Evolutionary conservation across 2,113 vertebrate species (phyloP).

Genomic region (Phoxinus phoxinus): DNA sequence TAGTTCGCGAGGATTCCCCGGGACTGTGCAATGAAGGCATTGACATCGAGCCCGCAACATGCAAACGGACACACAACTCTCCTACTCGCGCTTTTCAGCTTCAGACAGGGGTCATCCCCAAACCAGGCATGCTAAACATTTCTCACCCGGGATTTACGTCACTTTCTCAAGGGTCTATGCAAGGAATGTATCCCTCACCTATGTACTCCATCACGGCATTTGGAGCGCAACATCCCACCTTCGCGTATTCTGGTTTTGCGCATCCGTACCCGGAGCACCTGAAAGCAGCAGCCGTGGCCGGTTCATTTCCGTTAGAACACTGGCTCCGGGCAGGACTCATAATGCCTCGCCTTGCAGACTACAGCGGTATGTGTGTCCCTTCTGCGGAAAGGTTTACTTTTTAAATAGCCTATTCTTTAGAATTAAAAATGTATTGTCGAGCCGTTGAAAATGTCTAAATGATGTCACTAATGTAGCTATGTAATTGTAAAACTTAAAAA

Average conservation of each 20-base stretch:
- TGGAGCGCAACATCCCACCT: slow-evolving; percentile 72
- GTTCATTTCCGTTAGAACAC: slow-evolving; percentile 74
- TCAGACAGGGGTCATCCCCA: slow-evolving; percentile 64
- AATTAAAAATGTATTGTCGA: background rate
- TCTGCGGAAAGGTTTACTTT: background rate
- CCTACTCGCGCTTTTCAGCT: slow-evolving; percentile 65
- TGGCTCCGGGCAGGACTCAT: slow-evolving; percentile 81
- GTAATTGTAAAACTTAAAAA: too few species aligned
- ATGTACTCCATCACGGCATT: slow-evolving; percentile 75
- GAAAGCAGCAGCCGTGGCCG: slow-evolving; percentile 70
- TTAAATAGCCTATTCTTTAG: background rate
- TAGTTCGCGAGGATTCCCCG: slow-evolving; percentile 58
- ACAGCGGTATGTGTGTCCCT: slow-evolving; percentile 61
- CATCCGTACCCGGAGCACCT: slow-evolving; percentile 79
- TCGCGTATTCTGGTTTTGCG: slow-evolving; percentile 71
- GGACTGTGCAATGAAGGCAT: slow-evolving; percentile 59
- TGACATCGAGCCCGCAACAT: slow-evolving; percentile 61
- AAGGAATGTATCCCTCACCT: slow-evolving; percentile 70
- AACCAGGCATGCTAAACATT: slow-evolving; percentile 67
- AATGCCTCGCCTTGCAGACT: slow-evolving; percentile 76
- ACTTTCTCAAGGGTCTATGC: slow-evolving; percentile 67
- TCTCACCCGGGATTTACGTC: slow-evolving; percentile 67
- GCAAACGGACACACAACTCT: slow-evolving; percentile 65
- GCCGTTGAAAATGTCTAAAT: background rate
- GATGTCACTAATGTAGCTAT: background rate